phyloP scores from a whole-genome alignment of 2,797 vertebrate species.

The Poeciliopsis presidionis region DNA sequence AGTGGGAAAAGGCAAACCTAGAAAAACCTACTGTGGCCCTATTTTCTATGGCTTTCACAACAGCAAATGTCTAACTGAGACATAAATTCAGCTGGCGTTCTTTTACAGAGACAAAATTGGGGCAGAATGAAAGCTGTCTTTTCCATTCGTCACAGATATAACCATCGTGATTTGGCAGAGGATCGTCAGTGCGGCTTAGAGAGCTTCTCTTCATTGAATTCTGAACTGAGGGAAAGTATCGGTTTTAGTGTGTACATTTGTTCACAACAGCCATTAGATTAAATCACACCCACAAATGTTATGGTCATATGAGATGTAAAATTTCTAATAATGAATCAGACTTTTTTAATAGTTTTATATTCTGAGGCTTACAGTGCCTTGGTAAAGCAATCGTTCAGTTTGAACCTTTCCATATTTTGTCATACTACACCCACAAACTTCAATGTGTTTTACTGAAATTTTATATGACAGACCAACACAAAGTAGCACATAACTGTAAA shows the following conservation, averaged over 20 bases:
- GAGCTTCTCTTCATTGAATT: conserved; percentile 2
- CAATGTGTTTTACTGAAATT: not conserved
- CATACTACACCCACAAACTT: not conserved
- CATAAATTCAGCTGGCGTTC: not conserved
- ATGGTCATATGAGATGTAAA: not conserved
- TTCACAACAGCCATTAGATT: not conserved
- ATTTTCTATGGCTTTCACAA: not conserved
- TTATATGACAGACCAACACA: not conserved
- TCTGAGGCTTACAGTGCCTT: not conserved
- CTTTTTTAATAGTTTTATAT: not conserved
- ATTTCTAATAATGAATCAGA: not conserved
- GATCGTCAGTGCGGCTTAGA: not conserved
- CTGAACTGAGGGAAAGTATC: not conserved
- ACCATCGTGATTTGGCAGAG: not conserved
- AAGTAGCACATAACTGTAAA: not conserved
- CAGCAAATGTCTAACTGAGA: conserved; percentile 6
- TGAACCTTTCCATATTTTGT: not conserved
- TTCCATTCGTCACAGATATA: conserved; percentile 21
- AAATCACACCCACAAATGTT: not conserved
- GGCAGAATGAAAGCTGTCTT: conserved; percentile 4
- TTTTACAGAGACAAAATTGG: not conserved
- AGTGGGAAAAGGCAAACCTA: not conserved
- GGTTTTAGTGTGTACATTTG: conserved; percentile 1
- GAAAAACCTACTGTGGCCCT: not conserved
- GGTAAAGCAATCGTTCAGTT: not conserved